Conservation (phyloP, 2,888 invertebrate species). For the Peribatodes rhomboidaria region DNA sequence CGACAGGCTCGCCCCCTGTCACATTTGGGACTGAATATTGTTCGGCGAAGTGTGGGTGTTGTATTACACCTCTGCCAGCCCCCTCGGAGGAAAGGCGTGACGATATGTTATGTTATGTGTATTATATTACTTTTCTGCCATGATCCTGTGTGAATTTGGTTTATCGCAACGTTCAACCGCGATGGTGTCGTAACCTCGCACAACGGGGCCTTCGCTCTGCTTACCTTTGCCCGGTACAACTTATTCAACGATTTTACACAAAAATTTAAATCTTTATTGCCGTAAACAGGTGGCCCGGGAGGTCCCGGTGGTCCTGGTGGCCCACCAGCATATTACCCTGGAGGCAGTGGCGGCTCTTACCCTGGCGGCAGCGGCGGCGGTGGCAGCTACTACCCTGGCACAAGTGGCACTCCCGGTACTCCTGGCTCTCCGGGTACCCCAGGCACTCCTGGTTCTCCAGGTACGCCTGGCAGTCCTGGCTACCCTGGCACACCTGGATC, state of each 20-base stretch:
- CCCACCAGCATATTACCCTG: slow-evolving; percentile 28
- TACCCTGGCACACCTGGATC: slow-evolving; percentile 40
- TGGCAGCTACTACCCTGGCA: slow-evolving; percentile 42
- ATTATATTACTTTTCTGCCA: no score
- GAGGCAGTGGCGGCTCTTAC: slow-evolving; percentile 38
- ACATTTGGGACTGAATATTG: no score
- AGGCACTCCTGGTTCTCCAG: slow-evolving; percentile 48
- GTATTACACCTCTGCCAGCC: no score
- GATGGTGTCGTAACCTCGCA: no score
- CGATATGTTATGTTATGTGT: no score
- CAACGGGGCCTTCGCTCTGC: no score
- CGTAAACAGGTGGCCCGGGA: slow-evolving; percentile 36
- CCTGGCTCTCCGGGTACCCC: slow-evolving; percentile 49
- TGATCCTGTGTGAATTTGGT: no score
- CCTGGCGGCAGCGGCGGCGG: slow-evolving; percentile 41
- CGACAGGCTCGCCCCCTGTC: no score
- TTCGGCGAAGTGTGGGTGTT: no score
- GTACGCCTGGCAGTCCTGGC: slow-evolving; percentile 25
- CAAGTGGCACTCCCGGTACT: slow-evolving; percentile 58
- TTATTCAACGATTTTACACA: background rate
- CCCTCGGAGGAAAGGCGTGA: no score
- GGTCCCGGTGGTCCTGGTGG: slow-evolving; percentile 54
- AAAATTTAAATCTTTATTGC: background rate
- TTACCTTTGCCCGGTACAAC: no score
- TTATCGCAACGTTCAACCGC: no score